phyloP scores from a whole-genome alignment of 2,888 invertebrate genomes.

The Nomada goodeniana region DNA sequence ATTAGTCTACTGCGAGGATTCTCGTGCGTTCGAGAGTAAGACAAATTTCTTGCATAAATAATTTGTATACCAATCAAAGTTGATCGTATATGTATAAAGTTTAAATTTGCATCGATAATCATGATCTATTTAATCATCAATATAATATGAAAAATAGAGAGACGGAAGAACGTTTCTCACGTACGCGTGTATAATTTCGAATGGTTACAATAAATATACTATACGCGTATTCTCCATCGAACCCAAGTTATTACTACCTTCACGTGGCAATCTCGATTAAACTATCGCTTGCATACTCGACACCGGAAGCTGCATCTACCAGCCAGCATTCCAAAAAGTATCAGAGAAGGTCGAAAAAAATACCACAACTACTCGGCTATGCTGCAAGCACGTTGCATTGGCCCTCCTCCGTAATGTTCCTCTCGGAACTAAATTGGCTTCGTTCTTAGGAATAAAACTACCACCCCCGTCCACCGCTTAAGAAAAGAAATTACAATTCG shows the following conservation, averaged over 20 bases:
- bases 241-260: not conserved
- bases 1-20: no score
- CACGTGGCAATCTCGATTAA: not conserved
- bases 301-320: not conserved
- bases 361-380: not conserved
- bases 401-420: not conserved
- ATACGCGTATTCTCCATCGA: not conserved
- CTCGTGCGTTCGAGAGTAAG: no score
- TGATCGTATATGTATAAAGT: no score
- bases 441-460: not conserved
- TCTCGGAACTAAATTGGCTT: not conserved
- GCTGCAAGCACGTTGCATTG: not conserved
- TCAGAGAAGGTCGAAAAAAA: conserved; percentile 9
- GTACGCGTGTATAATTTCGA: no score
- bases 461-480: not conserved
- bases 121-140: no score
- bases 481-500: not conserved
- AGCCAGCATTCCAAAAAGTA: conserved; percentile 1
- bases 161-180: no score
- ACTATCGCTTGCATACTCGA: not conserved
- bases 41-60: no score
- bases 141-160: no score
- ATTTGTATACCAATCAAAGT: no score
- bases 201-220: not conserved
- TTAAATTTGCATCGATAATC: no score